Evolutionary conservation across 2,888 invertebrate genomes (phyloP), one percentile per base, ranked within the genome.

Genomic region (Lumbricus terrestris): DNA sequence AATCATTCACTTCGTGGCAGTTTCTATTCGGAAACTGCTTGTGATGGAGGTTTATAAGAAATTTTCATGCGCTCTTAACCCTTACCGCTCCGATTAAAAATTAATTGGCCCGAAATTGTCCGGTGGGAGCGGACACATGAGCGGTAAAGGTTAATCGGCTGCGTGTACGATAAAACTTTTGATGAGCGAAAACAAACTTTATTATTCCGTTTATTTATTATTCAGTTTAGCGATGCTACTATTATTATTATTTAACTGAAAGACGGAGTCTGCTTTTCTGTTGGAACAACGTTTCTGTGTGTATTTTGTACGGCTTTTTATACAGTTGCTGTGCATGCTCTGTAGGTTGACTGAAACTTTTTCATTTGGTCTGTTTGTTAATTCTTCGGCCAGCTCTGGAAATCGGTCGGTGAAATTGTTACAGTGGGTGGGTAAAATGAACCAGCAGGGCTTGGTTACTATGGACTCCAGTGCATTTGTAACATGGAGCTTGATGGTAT

Each of bases 171-270:
- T n/a, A 69, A n/a, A 29, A 69, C n/a, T 69, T 69, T 69, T 69
- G 0, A 69, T 11, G 29, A 54, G 54, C 54, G 23, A 69, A 69
- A 69, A 20, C n/a, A 47, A 11, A 69, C 69, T 69, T 69, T n/a
- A n/a, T n/a, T n/a, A n/a, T n/a, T n/a, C n/a, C n/a, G 69, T n/a
- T 13, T 11, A 69, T 69, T 69, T n/a, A 69, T 13, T 11, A 69
- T 69, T 69, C 69, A 69, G 69, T n/a, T n/a, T 69, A 69, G 69
- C 69, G n/a, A n/a, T n/a, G 69, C n/a, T n/a, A n/a, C n/a, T 69
- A n/a, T 13, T 69, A n/a, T 69, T 69, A 69, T 69, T 69, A 69
- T 69, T 69, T 29, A 69, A 69, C 13, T n/a, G 69, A 29, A 69
- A 11, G 8, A 16, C 8, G 2, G 69, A 69, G n/a, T 69, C n/a